phyloP scores from a whole-genome alignment of 2,888 invertebrate genomes.

The Coelogynopora nodosa region DNA sequence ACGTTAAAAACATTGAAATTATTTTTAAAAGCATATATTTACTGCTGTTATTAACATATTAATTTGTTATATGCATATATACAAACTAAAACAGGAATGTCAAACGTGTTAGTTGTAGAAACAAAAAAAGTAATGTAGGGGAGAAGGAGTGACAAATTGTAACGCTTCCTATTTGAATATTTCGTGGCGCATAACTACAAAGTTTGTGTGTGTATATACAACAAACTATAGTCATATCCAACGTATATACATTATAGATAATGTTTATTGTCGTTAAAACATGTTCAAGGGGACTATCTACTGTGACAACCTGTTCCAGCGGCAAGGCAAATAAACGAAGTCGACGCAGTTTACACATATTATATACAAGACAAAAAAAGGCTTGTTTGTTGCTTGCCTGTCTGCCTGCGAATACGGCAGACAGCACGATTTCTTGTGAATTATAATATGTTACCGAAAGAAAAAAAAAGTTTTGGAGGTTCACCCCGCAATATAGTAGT shows the following conservation, averaged over 20 bases:
- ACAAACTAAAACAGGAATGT: too few relatives aligned
- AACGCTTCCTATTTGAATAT: not conserved
- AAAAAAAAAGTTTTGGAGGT: too few relatives aligned
- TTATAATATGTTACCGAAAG: not conserved
- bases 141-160: too few relatives aligned
- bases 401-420: not conserved
- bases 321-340: not conserved
- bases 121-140: too few relatives aligned
- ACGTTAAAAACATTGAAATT: too few relatives aligned
- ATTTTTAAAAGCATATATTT: too few relatives aligned
- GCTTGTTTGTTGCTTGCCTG: too few relatives aligned
- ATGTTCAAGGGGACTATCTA: not conserved
- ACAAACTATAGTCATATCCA: not conserved
- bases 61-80: too few relatives aligned
- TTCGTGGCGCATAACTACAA: not conserved
- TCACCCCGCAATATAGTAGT: not conserved
- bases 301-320: not conserved
- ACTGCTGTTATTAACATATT: too few relatives aligned
- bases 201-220: not conserved
- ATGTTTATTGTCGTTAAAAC: not conserved
- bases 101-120: too few relatives aligned
- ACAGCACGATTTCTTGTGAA: not conserved
- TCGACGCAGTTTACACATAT: not conserved
- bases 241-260: not conserved
- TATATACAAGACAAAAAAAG: not conserved